Evolutionary conservation across 2,113 vertebrate species (phyloP), one percentile per base, ranked within the genome.

Genomic region (Zootoca vivipara): DNA sequence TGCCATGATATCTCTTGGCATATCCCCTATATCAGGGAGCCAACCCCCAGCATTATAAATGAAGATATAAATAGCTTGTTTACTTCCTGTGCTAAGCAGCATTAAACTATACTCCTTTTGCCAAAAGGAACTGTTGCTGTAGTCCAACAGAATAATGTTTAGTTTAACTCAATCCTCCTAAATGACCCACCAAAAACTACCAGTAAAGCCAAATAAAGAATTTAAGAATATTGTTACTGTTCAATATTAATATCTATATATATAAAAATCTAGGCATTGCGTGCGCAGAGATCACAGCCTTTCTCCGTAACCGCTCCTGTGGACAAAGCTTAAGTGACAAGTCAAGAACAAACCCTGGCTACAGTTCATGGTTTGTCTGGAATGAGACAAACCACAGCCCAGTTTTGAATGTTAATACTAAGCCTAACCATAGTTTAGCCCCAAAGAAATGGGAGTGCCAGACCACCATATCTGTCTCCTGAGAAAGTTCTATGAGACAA

Each of bases 11-110:
- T 87, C 33, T 40, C 38, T 52, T 62, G 58, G 20, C 30, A 28
- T 73, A 82, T 64, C 33, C 64, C 12, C 24, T 64, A 10, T 65
- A 77, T 77, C 79, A 75, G 38, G 80, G 52, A 82, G 22, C 65
- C 64, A 79, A 87, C 30, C 85, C 18, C 70, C 7, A 75, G 56
- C 38, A 82, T 87, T 82, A 75, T 65, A 82, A 82, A 65, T 82
- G 33, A 56, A 82, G 86, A 67, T 87, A 87, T 87, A 82, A 87
- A 87, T 87, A 87, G 70, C 84, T 58, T 82, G 70, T 86, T 82
- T 89, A 80, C 62, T 70, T 82, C 58, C 64, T 82, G 7, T 67
- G 58, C 42, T 70, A 65, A 86, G 78, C 33, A 75, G 58, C 82
- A 82, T 42, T 79, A 85, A 73, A 78, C 52, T 86, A 86, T 70